Evolutionary conservation across 2,113 vertebrate genomes (phyloP), one percentile per base, ranked within the genome.

Genomic region (Cettia cetti): DNA sequence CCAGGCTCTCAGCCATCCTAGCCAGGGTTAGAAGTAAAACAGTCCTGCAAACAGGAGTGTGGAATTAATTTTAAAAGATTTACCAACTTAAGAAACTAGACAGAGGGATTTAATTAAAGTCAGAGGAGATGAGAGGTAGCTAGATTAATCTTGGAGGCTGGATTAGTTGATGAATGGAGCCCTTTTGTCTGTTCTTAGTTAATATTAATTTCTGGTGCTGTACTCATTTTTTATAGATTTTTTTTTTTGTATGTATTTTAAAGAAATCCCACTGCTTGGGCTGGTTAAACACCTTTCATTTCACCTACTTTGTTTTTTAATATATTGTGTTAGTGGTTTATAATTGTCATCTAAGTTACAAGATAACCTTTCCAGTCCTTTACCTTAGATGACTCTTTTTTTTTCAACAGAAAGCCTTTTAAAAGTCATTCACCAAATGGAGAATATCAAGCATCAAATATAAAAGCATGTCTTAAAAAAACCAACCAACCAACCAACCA

Each of bases 71-170:
- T 83, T 6, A 75, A 80, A 90, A 90, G 82, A 95, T 81, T 86
- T 91, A 90, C 92, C 90, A 95, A 87, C 39, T 83, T 47, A 59
- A 80, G 70, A 93, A 91, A 82, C 30, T 81, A 90, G 79, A 27
- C 68, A 93, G 88, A 93, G 18, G 19, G 40, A 78, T 95, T 94
- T 92, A 96, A 94, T 93, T 96, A 90, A 94, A 92, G 64, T 78
- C 76, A 92, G 75, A 71, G 60, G 50, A 81, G 56, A 83, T 70
- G 90, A 90, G 76, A 91, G 27, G 78, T 85, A 63, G 85, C 35
- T 82, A 77, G 68, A 94, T 90, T 94, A 86, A 95, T 90, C 75
- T 88, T 90, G 78, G 74, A 80, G 66, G 47, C 33, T 92, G 56
- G 33, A 90, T 88, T 92, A 85, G 45, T 65, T 91, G 81, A 91